A percentile compares a stretch with the other conserved stretches of the same genome.
phyloP scores from a whole-genome alignment of 2,888 invertebrate genomes.

The Phrixothrix hirtus region DNA sequence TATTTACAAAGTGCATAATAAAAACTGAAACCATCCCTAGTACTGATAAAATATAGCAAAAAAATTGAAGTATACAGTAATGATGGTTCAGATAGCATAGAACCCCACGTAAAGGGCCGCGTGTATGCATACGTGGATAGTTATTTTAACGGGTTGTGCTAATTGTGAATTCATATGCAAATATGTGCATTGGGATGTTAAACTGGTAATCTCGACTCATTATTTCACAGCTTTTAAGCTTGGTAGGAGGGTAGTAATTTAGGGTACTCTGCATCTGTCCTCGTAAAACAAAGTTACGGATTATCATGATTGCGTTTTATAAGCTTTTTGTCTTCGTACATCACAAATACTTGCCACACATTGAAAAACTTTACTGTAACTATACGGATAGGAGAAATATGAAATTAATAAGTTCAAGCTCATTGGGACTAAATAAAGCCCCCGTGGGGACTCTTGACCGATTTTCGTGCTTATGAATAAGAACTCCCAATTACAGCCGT shows the following conservation, averaged over 20 bases:
- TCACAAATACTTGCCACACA: not conserved
- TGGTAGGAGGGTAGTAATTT: conserved; percentile 41
- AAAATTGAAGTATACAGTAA: too few species aligned
- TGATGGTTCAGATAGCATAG: not conserved
- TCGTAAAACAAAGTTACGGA: conserved; percentile 21
- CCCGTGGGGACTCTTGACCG: conserved; percentile 38
- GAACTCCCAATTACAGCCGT: conserved; percentile 39
- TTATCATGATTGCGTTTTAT: conserved; percentile 22
- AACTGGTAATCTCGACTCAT: conserved; percentile 56
- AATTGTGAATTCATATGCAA: conserved; percentile 58
- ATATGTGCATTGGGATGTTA: conserved; percentile 53
- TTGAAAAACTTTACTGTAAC: not conserved
- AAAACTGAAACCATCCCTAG: too few species aligned
- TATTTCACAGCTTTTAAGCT: conserved; percentile 56
- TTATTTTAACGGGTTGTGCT: conserved; percentile 51
- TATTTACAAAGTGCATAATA: too few species aligned
- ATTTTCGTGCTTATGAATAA: conserved; percentile 40
- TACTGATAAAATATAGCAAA: too few species aligned
- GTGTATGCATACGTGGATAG: conserved; percentile 19
- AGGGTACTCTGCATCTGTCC: conserved; percentile 24
- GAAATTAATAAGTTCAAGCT: conserved; percentile 3
- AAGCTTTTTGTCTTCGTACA: conserved; percentile 4
- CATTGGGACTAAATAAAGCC: conserved; percentile 24
- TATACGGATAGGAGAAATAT: not conserved
- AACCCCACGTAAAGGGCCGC: conserved; percentile 6